Evolutionary conservation across 2,888 invertebrate genomes (phyloP), one percentile per base, ranked within the genome.

Genomic region (Buathra laborator): DNA sequence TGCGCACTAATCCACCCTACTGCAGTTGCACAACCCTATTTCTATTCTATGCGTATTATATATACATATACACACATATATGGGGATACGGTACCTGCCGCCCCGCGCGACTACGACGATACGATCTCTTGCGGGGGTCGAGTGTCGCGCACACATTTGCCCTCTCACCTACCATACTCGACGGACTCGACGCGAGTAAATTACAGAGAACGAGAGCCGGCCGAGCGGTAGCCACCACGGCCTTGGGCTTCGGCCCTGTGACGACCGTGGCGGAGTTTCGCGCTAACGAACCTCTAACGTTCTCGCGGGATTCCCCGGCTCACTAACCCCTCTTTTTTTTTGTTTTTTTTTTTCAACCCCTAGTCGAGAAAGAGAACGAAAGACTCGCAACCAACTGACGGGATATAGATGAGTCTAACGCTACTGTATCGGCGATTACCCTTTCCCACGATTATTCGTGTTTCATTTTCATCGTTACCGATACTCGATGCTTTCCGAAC

Each of bases 61-160:
- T n/a, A 14, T 24, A 16, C 37, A 16, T 48, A 16, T 37, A 46
- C 24, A 44, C 43, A 32, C 37, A 7, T 14, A 48, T 24, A 43
- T 29, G 32, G 12, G 48, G 12, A 53, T 16, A 44, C 19, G 51
- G 62, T 53, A 62, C 56, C 56, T 53, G 62, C 16, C 44, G 62
- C 16, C 44, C 19, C 10, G 66, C 72, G 62, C 12, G 51, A 72
- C 19, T 70, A 48, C 77, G 37, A 67, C 68, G 85, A 84, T 85
- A 83, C 67, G 80, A 81, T 85, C 75, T 81, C 68, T 56, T 76
- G 71, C 44, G 64, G 62, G 76, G 75, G 68, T 76, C 72, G 79
- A 84, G 80, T 84, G 80, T 77, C 79, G 67, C 76, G 77, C 66
- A 72, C 84, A 81, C 78, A 85, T 86, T 81, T 77, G 84, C 76